A percentile compares a stretch with the other conserved stretches of the same genome.
Conservation (phyloP, 2,797 vertebrate species). For the Masticophis lateralis region DNA sequence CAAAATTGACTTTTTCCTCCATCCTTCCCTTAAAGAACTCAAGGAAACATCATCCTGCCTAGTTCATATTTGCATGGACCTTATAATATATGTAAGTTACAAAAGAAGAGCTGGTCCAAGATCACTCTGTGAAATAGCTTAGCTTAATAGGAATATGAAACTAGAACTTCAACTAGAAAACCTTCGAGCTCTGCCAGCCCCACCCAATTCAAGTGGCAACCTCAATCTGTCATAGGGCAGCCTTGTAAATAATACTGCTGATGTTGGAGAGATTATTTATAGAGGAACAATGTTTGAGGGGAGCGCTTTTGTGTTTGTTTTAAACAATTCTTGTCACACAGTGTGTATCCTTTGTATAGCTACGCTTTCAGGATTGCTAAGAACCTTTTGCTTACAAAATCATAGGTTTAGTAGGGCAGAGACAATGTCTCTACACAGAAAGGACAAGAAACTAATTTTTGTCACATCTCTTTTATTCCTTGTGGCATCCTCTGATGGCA, state of each 20-base stretch:
- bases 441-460: background rate
- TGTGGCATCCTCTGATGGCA: background rate
- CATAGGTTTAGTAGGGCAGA: rapidly evolving
- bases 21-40: background rate
- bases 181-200: background rate
- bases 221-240: background rate
- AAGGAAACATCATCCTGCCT: background rate
- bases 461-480: background rate
- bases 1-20: background rate
- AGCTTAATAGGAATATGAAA: background rate
- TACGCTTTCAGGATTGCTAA: background rate
- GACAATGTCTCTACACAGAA: background rate
- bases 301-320: background rate
- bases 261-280: background rate
- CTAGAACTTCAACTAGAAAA: background rate
- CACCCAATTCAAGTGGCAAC: background rate
- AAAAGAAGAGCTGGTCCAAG: background rate
- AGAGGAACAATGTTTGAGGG: background rate
- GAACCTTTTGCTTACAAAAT: background rate
- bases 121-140: background rate
- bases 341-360: rapidly evolving
- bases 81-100: background rate
- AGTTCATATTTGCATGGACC: background rate
- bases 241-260: background rate
- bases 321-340: background rate